Evolutionary conservation across 1,140 invertebrate species (phyloP).

Genomic region (Drosophila suzukii): DNA sequence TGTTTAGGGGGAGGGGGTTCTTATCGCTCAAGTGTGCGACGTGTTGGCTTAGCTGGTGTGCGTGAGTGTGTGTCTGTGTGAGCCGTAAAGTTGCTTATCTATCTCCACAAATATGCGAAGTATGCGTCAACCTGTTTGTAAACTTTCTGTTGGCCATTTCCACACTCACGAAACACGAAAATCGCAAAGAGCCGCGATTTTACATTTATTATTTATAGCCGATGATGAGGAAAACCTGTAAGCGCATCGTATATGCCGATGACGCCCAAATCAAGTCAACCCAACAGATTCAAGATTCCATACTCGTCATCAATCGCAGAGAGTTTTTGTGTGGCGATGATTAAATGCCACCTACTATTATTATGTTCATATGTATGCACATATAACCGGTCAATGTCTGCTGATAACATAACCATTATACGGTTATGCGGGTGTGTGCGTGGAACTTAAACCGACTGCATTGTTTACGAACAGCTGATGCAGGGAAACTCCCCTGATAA

Average conservation of each 20-base stretch:
- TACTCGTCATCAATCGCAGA: slow-evolving; percentile 6
- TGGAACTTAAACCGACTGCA: slow-evolving; percentile 41
- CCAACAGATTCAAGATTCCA: slow-evolving; percentile 11
- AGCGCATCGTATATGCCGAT: slow-evolving; percentile 27
- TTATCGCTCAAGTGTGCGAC: slow-evolving; percentile 43
- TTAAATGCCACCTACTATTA: slow-evolving; percentile 16
- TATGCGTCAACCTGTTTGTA: slow-evolving; percentile 81
- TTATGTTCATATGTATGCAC: neutral
- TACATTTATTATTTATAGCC: slow-evolving; percentile 23
- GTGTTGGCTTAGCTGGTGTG: slow-evolving; percentile 20
- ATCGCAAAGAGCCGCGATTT: slow-evolving; percentile 36
- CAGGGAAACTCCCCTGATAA: slow-evolving; percentile 30
- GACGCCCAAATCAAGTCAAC: slow-evolving; percentile 43
- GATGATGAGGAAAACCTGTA: slow-evolving; percentile 34
- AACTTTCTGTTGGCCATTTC: slow-evolving; percentile 79
- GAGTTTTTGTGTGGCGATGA: slow-evolving; percentile 14
- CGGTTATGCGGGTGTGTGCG: slow-evolving; percentile 12
- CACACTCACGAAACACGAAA: slow-evolving; percentile 40
- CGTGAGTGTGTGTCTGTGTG: slow-evolving; percentile 25
- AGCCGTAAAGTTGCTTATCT: slow-evolving; percentile 65
- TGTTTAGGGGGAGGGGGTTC: slow-evolving; percentile 12
- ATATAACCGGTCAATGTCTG: slow-evolving; percentile 25
- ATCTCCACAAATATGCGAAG: slow-evolving; percentile 78
- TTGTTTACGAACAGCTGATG: slow-evolving; percentile 77
- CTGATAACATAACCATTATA: slow-evolving; percentile 51